phyloP scores from a whole-genome alignment of 2,888 invertebrate genomes.

The Apamea sordens region DNA sequence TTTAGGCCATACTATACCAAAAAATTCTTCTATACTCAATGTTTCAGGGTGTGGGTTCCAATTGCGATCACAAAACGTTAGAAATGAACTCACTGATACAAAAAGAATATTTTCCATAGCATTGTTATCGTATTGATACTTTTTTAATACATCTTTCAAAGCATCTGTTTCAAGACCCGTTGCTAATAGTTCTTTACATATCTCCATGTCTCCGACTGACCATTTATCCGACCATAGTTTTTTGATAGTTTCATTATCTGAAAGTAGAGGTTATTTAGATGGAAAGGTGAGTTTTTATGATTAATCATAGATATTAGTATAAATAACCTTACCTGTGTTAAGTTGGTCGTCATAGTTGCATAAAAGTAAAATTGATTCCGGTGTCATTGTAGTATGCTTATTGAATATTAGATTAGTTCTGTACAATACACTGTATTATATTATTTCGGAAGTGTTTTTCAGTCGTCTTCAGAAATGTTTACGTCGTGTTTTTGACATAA shows the following conservation, averaged over 20 bases:
- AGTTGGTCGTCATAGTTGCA: slow-evolving; percentile 84
- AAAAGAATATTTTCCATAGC: slow-evolving; percentile 84
- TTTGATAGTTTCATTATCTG: slow-evolving; percentile 76
- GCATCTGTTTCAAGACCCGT: slow-evolving; percentile 75
- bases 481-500: slow-evolving; percentile 8
- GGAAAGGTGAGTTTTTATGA: neutral
- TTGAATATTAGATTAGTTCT: neutral
- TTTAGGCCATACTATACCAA: slow-evolving; percentile 84
- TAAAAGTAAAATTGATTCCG: slow-evolving; percentile 72
- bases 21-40: slow-evolving; percentile 81
- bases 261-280: slow-evolving; percentile 54
- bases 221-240: slow-evolving; percentile 82
- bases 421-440: neutral
- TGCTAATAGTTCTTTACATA: slow-evolving; percentile 77
- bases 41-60: slow-evolving; percentile 93
- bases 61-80: slow-evolving; percentile 94
- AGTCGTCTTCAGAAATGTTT: neutral
- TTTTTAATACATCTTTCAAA: slow-evolving; percentile 74
- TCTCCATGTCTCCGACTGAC: slow-evolving; percentile 73
- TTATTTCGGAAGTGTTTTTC: neutral
- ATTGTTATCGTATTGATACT: slow-evolving; percentile 65
- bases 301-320: neutral
- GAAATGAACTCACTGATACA: slow-evolving; percentile 92
- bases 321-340: slow-evolving; percentile 72
- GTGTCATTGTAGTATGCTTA: slow-evolving; percentile 56